Base-by-base conservation (phyloP, 1,140 invertebrate genomes). In the Melitaea cinxia region DNA sequence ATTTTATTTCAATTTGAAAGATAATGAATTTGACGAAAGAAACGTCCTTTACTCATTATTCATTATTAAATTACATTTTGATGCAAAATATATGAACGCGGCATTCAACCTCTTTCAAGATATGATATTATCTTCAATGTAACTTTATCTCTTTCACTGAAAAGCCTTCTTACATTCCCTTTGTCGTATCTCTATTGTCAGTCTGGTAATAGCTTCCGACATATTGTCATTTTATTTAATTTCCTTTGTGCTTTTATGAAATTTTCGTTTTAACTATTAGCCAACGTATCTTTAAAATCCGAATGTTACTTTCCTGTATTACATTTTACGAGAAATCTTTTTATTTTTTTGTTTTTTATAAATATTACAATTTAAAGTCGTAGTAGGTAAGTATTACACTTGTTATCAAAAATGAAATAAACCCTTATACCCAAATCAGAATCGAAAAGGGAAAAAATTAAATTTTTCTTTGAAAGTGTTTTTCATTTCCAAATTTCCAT, bases 141-240 rank as follows among this genome's bases (percentile, higher is more conserved):
- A 88, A 86, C 80, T 81, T 85, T 78, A 85, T 80, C 73, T 79
- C 74, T 66, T 66, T 74, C 72, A 53, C 66, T 71, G 72, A 73
- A 73, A 72, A 82, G 78, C 73, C 76, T 74, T 86, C 78, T 79
- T 77, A 80, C 74, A 77, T 82, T 80, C 75, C 75, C 80, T 89
- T 89, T 87, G 84, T 86, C 76, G 71, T 66, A 69, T 60, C 70
- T 73, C 84, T 68, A 85, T 86, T 87, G 84, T 87, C 64, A 75
- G 72, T 74, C 61, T 69, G 47, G 75, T 82, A 80, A 81, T 85
- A 77, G 78, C 78, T 77, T 65, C 73, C 68, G 68, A 81, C 84
- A 81, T 87, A 85, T 85, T 83, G 77, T 78, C 78, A 73, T 85
- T 78, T 84, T 83, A 85, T 87, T 83, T 82, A 75, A 76, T 83